Conservation (phyloP, 2,888 invertebrate species). For the Dynastes grantii region DNA sequence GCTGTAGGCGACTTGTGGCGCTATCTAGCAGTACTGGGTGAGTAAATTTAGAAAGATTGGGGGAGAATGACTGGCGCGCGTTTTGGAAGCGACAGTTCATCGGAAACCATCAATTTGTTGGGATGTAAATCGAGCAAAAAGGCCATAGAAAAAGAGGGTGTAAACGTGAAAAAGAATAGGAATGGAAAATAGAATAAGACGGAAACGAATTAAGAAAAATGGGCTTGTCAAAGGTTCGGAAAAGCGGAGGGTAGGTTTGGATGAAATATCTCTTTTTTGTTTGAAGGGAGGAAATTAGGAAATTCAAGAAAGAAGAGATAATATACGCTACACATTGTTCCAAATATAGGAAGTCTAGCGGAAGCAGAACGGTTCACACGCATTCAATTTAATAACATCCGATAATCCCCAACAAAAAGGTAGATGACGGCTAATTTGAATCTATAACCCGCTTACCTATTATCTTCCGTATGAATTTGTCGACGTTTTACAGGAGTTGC, state of each 20-base stretch:
- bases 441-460: no score
- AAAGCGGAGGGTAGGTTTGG: neutral
- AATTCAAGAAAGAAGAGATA: neutral
- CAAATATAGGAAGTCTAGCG: neutral
- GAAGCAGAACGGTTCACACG: neutral
- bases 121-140: neutral
- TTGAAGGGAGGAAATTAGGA: neutral
- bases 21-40: conserved; percentile 78
- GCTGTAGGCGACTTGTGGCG: conserved; percentile 77
- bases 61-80: conserved; percentile 10
- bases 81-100: neutral
- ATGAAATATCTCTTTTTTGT: neutral
- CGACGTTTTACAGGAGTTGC: no score
- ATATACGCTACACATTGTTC: no score
- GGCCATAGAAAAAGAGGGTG: neutral
- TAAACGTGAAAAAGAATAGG: neutral
- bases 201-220: no score
- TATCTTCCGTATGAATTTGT: no score
- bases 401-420: no score
- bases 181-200: no score
- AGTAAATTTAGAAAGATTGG: conserved; percentile 57
- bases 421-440: no score
- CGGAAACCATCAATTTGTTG: neutral
- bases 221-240: neutral
- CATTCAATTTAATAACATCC: no score